Evolutionary conservation across 2,888 invertebrate species (phyloP).

Genomic region (Lasioglossum figueresi): DNA sequence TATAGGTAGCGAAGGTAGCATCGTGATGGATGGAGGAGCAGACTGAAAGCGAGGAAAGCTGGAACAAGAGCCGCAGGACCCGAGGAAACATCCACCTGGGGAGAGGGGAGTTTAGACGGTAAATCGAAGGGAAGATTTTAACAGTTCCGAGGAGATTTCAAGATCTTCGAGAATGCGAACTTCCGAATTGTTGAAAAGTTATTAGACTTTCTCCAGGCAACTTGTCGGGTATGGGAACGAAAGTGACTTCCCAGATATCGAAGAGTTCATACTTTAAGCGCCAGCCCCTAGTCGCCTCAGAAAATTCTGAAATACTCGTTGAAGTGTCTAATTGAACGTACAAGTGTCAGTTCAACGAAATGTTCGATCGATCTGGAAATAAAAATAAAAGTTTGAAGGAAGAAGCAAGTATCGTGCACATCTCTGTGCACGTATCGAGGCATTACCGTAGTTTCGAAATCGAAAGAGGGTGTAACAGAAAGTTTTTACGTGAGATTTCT

Average conservation of each 20-base stretch:
- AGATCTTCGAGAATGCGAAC: not conserved
- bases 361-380: too few species aligned
- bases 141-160: not conserved
- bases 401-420: not conserved
- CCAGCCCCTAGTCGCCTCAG: too few species aligned
- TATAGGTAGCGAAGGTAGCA: conserved; percentile 6
- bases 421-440: not conserved
- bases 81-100: not conserved
- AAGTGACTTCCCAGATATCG: not conserved
- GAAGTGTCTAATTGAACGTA: not conserved
- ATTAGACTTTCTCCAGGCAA: not conserved
- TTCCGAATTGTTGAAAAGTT: not conserved
- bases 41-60: conserved; percentile 15
- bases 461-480: not conserved
- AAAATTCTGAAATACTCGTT: not conserved
- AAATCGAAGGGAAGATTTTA: not conserved
- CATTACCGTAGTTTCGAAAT: not conserved
- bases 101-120: not conserved
- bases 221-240: not conserved
- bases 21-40: conserved; percentile 25
- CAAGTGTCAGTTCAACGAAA: not conserved
- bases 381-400: not conserved
- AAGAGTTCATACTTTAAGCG: not conserved
- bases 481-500: not conserved
- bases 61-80: not conserved